Percentiles rank a stretch among this genome's conserved stretches.
These are phyloP conservation scores for Furcula furcula DNA, from an alignment of 2,888 invertebrate species.

Conservation along the genomic window DNA sequence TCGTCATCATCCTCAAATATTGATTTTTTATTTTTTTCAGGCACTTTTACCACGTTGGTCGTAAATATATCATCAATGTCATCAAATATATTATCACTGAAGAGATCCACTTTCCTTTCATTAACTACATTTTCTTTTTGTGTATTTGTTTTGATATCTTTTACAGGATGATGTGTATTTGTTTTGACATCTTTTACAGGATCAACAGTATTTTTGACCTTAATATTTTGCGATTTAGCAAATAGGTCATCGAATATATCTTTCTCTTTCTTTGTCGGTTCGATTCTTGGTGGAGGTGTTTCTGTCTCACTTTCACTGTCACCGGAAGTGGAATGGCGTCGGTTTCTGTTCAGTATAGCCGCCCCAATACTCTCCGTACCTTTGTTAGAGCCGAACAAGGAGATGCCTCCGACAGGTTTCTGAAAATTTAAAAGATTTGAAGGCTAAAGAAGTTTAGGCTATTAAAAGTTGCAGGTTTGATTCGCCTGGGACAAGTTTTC, in stretches of 20 bases:
- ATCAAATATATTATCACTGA: slow-evolving; percentile 69
- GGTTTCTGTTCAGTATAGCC: slow-evolving; percentile 61
- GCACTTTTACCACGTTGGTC: slow-evolving; percentile 44
- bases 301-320: slow-evolving; percentile 35
- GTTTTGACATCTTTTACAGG: slow-evolving; percentile 16
- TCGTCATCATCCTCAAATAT: slow-evolving; percentile 64
- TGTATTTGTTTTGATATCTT: slow-evolving; percentile 19
- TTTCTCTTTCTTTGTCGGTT: slow-evolving; percentile 36
- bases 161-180: slow-evolving; percentile 19
- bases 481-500: too few species aligned
- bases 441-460: too few species aligned
- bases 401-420: slow-evolving; percentile 84
- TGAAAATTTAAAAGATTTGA: too few species aligned
- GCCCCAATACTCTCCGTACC: slow-evolving; percentile 66
- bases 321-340: slow-evolving; percentile 48
- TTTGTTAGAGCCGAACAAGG: slow-evolving; percentile 76
- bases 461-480: too few species aligned
- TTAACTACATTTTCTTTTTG: slow-evolving; percentile 16
- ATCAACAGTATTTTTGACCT: slow-evolving; percentile 13
- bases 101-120: slow-evolving; percentile 50
- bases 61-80: slow-evolving; percentile 72
- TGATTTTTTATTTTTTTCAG: slow-evolving; percentile 43
- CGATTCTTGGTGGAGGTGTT: slow-evolving; percentile 12
- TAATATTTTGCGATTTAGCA: slow-evolving; percentile 43
- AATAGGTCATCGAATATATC: slow-evolving; percentile 65